Evolutionary conservation across 1,140 invertebrate species (phyloP), one percentile per base, ranked within the genome.

Genomic region (Hormaphis cornu): DNA sequence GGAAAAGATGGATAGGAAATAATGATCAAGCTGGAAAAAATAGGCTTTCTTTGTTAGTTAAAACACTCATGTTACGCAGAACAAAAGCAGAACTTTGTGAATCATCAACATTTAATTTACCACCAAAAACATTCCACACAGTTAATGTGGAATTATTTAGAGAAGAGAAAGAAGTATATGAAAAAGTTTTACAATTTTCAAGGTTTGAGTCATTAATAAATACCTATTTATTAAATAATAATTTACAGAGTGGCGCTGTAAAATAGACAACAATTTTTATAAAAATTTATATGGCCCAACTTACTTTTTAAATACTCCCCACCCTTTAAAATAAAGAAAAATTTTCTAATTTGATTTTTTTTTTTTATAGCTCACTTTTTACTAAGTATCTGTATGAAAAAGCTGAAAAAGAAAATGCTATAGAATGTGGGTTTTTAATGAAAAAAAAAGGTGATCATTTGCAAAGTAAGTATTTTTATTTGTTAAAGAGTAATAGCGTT

Each of bases 61-160:
- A 90, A 71, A 85, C 85, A 3, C 75, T 96, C 0, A 83, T 96
- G 81, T 78, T 97, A 53, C 80, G 93, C 10, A 81, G 93, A 61
- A 95, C 91, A 1, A 97, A 96, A 78, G 79, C 80, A 44, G 87
- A 93, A 75, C 79, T 91, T 24, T 84, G 87, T 70, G 76, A 81
- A 35, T 78, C 80, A 24, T 84, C 85, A 0, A 76, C 77, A 9
- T 73, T 90, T 0, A 77, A 84, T 18, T 79, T 95, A 54, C 90
- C 90, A 1, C 75, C 83, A 6, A 88, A 90, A 73, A 77, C 77
- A 8, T 76, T 83, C 9, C 79, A 86, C 37, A 74, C 82, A 0
- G 75, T 85, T 18, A 72, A 81, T 35, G 82, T 93, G 0, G 76
- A 80, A 4, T 79, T 96, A 14, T 82, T 85, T 42, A 76, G 79